These are phyloP conservation scores for Colaptes auratus DNA, from an alignment of 2,113 vertebrate genomes.

Conservation along the genomic window DNA sequence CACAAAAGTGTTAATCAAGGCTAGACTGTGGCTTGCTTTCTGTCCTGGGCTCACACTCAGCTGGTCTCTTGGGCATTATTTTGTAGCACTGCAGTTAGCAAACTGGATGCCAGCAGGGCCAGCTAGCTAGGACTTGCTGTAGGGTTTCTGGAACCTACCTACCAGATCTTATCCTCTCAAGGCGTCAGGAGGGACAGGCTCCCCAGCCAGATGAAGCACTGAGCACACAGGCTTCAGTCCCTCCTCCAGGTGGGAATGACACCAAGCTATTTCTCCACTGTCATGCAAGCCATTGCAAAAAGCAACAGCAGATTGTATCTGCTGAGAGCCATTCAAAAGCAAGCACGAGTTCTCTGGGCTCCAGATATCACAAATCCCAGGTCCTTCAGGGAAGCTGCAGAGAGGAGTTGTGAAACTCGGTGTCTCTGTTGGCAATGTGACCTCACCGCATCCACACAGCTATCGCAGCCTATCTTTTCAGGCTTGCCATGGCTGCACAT, in stretches of 20 bases:
- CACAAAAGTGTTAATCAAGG: constrained; percentile 22
- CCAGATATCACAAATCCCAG: neutral
- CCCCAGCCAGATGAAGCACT: neutral
- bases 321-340: neutral
- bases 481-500: neutral
- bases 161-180: neutral
- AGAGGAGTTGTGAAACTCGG: neutral
- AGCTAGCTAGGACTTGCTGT: neutral
- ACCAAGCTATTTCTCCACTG: neutral
- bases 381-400: neutral
- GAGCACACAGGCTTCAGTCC: neutral
- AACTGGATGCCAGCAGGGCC: neutral
- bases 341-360: neutral
- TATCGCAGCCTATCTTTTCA: neutral
- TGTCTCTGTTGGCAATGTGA: neutral
- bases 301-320: neutral
- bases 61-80: neutral
- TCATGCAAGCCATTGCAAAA: neutral
- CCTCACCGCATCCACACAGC: neutral
- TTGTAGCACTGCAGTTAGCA: neutral
- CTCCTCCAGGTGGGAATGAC: neutral
- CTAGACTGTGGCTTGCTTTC: constrained; percentile 33
- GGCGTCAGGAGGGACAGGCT: accelerated
- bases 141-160: neutral
- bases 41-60: neutral